Conservation (phyloP, 2,888 invertebrate species). For the Electrophaes corylata region DNA sequence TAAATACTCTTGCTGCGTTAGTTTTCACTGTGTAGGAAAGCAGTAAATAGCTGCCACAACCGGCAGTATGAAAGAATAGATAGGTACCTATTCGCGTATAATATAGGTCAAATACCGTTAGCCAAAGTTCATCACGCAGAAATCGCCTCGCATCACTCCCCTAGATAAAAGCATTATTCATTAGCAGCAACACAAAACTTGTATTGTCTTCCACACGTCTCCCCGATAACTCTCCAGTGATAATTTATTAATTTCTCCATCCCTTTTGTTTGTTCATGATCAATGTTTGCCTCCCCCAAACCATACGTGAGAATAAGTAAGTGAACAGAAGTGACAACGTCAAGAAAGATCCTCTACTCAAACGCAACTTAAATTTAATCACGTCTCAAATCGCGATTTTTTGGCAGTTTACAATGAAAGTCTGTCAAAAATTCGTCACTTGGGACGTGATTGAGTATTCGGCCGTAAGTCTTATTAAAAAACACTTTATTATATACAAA, state of each 20-base stretch:
- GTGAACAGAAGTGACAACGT: constrained; percentile 33
- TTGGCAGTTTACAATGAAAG: no score
- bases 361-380: no score
- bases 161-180: constrained; percentile 61
- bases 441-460: no score
- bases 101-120: constrained; percentile 8
- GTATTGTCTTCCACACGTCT: constrained; percentile 60
- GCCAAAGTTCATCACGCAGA: constrained; percentile 45
- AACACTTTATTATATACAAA: no score
- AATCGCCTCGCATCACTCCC: constrained; percentile 54
- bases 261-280: constrained; percentile 73
- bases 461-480: no score
- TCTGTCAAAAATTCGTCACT: no score
- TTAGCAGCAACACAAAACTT: constrained; percentile 54
- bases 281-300: constrained; percentile 56
- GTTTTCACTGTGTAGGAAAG: no score
- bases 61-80: no score
- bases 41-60: no score
- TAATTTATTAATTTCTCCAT: constrained; percentile 79
- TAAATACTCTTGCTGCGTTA: no score
- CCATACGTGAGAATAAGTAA: constrained; percentile 34
- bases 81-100: background rate
- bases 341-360: no score
- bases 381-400: no score
- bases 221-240: constrained; percentile 60